Evolutionary conservation across 1,140 invertebrate species (phyloP).

Genomic region (Proctacanthus coquilletti): DNA sequence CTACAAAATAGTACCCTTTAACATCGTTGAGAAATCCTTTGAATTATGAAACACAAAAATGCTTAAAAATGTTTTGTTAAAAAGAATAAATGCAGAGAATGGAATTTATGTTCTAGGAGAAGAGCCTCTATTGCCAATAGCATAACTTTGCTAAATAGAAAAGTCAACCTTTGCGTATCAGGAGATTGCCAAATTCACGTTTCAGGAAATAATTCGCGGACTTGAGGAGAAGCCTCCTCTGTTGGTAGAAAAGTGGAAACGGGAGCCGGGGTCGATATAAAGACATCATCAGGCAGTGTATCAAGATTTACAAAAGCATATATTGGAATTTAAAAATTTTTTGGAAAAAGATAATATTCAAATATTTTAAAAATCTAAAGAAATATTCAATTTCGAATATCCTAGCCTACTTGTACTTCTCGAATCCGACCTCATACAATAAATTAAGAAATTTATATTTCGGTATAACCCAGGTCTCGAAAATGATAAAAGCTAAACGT

Average conservation of each 20-base stretch:
- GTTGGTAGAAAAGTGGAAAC: too few relatives aligned
- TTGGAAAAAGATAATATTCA: too few relatives aligned
- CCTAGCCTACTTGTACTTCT: too few relatives aligned
- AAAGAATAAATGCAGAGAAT: too few relatives aligned
- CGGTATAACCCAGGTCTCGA: too few relatives aligned
- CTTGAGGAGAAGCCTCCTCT: too few relatives aligned
- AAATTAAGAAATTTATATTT: neutral
- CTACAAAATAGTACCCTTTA: neutral
- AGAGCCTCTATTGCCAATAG: too few relatives aligned
- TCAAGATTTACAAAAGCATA: too few relatives aligned
- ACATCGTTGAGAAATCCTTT: neutral
- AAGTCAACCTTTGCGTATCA: neutral
- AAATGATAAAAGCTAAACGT: too few relatives aligned
- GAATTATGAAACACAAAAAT: neutral
- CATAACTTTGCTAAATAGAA: neutral
- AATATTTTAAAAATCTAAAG: too few relatives aligned
- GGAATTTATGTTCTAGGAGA: too few relatives aligned
- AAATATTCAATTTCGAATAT: too few relatives aligned
- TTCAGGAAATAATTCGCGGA: constrained; percentile 5
- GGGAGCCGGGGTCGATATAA: neutral
- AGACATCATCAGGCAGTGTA: neutral
- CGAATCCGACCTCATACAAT: neutral
- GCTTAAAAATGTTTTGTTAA: neutral
- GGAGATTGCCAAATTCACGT: constrained; percentile 4
- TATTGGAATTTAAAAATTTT: neutral